phyloP scores from a whole-genome alignment of 2,797 vertebrate genomes.

The Peromyscus melanophrys region DNA sequence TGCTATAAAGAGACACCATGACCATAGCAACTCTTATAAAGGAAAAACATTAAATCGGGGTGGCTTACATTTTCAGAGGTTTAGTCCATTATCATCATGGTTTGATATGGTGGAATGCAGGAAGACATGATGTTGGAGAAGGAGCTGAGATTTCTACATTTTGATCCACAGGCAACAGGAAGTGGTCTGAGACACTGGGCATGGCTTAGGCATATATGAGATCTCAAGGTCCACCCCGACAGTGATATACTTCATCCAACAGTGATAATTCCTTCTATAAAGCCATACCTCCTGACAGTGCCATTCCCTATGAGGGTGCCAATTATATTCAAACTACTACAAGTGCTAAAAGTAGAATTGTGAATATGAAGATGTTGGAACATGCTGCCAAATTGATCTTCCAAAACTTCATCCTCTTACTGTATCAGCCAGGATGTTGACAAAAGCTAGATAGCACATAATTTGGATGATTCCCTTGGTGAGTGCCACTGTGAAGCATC shows the following conservation, averaged over 20 bases:
- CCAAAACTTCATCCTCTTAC: conserved; percentile 43
- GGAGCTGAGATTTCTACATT: neutral
- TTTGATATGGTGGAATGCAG: neutral
- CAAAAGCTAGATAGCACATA: conserved; percentile 44
- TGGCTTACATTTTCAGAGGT: neutral
- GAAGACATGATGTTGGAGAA: neutral
- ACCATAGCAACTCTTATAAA: neutral
- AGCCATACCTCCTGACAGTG: neutral
- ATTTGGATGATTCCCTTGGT: conserved; percentile 39
- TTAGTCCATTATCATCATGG: neutral
- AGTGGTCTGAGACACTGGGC: neutral
- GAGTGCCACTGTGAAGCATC: neutral
- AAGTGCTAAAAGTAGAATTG: conserved; percentile 43
- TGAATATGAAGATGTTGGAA: conserved; percentile 12
- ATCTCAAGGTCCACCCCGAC: neutral
- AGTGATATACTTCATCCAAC: neutral
- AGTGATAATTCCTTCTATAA: neutral
- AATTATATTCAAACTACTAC: neutral
- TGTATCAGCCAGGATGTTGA: conserved; percentile 49
- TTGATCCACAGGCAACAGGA: neutral
- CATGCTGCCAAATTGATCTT: conserved; percentile 8
- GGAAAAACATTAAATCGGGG: neutral
- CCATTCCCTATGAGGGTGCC: neutral
- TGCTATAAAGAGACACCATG: neutral
- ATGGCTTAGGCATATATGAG: neutral